These are phyloP conservation scores for Mesoclemmys tuberculata DNA, from an alignment of 2,113 vertebrate genomes.

Conservation along the genomic window DNA sequence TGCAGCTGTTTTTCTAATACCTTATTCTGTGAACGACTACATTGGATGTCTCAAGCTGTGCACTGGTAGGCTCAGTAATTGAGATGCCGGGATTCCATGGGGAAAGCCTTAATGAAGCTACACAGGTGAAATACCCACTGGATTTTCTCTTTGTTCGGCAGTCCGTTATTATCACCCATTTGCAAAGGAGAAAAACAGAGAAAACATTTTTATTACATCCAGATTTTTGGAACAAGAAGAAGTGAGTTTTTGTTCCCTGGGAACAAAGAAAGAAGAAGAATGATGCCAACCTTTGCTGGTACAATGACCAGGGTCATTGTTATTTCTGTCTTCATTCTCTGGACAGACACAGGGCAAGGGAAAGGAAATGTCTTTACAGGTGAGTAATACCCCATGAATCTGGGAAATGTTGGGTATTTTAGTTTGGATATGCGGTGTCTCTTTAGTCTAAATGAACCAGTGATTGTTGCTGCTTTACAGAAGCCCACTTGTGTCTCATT, in stretches of 20 bases:
- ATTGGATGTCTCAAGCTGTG: background rate
- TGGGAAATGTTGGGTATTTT: background rate
- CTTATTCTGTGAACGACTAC: background rate
- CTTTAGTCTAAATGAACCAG: background rate
- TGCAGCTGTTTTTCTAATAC: background rate
- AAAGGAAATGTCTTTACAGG: slow-evolving; percentile 60
- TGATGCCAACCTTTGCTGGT: background rate
- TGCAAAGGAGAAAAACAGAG: background rate
- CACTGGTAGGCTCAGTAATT: background rate
- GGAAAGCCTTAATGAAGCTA: background rate
- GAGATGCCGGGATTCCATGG: background rate
- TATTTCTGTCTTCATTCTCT: slow-evolving; percentile 37
- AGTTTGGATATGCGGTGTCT: background rate
- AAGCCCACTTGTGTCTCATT: background rate
- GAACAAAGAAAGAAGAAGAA: background rate
- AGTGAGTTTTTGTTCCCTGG: background rate
- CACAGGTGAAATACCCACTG: background rate
- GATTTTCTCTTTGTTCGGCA: slow-evolving; percentile 52
- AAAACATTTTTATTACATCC: background rate
- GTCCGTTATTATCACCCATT: background rate
- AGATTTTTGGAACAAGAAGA: background rate
- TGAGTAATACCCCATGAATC: slow-evolving; percentile 31
- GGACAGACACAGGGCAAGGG: background rate
- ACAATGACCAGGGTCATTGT: background rate
- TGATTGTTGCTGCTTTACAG: background rate